These are phyloP conservation scores for Monochamus saltuarius DNA, from an alignment of 1,140 invertebrate genomes.

Conservation along the genomic window DNA sequence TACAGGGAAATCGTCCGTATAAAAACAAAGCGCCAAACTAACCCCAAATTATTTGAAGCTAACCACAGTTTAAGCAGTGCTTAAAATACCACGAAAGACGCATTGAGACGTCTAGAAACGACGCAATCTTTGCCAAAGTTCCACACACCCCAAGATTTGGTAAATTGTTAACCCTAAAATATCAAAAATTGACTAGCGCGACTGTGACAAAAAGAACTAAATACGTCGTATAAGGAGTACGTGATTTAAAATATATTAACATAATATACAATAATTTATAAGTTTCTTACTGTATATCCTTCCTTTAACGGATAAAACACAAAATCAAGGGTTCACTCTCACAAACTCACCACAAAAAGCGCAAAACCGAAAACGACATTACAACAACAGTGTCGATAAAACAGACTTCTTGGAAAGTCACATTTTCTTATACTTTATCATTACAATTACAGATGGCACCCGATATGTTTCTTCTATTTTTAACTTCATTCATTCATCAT, in stretches of 20 bases:
- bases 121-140: neutral
- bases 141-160: neutral
- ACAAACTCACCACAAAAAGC: slow-evolving; percentile 37
- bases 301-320: slow-evolving; percentile 29
- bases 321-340: slow-evolving; percentile 28
- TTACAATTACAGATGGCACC: too few species aligned
- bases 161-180: slow-evolving; percentile 1
- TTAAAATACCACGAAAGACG: neutral
- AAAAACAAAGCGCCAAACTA: slow-evolving; percentile 28
- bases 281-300: slow-evolving; percentile 33
- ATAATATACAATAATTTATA: neutral
- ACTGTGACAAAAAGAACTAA: neutral
- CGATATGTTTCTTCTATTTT: too few species aligned
- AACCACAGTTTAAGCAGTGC: neutral
- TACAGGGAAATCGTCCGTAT: neutral
- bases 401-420: neutral
- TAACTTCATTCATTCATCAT: too few species aligned
- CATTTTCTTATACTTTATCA: too few species aligned
- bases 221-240: neutral
- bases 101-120: neutral
- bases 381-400: slow-evolving; percentile 7
- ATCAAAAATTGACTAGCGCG: neutral
- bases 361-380: slow-evolving; percentile 38
- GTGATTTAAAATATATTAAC: neutral
- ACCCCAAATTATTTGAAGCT: slow-evolving; percentile 11